Evolutionary conservation across 2,113 vertebrate species (phyloP), one percentile per base, ranked within the genome.

Genomic region (Corydoras sp.): DNA sequence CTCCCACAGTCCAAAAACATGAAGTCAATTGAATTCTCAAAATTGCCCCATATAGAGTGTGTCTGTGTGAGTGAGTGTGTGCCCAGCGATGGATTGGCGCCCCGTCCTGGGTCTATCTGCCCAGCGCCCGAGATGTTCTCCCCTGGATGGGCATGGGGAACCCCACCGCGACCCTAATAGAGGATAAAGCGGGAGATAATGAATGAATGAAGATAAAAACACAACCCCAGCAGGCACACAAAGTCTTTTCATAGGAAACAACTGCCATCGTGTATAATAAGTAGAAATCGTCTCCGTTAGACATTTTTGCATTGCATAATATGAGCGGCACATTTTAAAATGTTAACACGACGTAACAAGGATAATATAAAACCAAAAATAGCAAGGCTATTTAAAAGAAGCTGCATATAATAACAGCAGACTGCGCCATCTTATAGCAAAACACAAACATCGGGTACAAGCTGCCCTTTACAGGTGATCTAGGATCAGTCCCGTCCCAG

Each of bases 211-310:
- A 43, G 2, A 43, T 0, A 5, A 43, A 43, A 43, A 43, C 35
- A 43, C 4, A 43, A 43, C 4, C 7, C 35, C 35, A 43, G 35
- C 35, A 43, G 35, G 35, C 35, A 43, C 35, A 43, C 35, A 9
- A 54, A 54, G 11, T 66, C 24, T 14, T 85, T 85, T 83, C 14
- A 29, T 51, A 72, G 85, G 84, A 82, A 86, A 84, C 84, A 88
- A 85, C 88, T 86, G 87, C 86, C 85, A 84, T 83, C 82, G 81
- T 83, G 82, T 84, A 81, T 84, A 83, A 83, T 75, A 81, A 74
- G 82, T 83, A 65, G 75, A 68, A 78, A 65, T 72, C 77, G 80
- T 77, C 83, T 85, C 83, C 82, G 85, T 83, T 81, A 77, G 79
- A 82, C 83, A 75, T 59, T 84, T 83, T 71, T 79, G 78, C 61